Evolutionary conservation across 1,140 invertebrate species (phyloP).

Genomic region (Latrodectus geometricus): DNA sequence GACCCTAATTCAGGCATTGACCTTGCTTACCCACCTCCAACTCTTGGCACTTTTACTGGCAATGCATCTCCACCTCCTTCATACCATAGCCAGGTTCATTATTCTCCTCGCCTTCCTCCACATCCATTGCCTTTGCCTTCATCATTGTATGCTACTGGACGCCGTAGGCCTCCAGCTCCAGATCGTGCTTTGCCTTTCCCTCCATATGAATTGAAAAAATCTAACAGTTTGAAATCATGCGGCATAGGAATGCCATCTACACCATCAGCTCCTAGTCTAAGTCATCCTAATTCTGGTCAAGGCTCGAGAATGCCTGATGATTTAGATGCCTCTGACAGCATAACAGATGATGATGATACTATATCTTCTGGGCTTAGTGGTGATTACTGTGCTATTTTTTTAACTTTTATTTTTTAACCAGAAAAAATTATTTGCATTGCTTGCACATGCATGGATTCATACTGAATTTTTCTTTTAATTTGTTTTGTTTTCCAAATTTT

Average conservation of each 20-base stretch:
- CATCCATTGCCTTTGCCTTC: constrained; percentile 50
- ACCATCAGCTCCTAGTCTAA: constrained; percentile 57
- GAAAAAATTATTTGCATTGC: neutral
- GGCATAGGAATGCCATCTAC: constrained; percentile 62
- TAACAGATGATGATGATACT: constrained; percentile 65
- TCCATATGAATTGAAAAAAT: constrained; percentile 68
- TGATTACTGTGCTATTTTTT: constrained; percentile 58
- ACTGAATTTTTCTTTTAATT: constrained; percentile 37
- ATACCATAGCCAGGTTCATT: constrained; percentile 63
- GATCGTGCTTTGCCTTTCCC: constrained; percentile 61
- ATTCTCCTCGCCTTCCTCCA: constrained; percentile 62
- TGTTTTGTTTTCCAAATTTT: neutral
- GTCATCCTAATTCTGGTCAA: constrained; percentile 50
- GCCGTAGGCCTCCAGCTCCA: constrained; percentile 62
- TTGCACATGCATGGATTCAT: constrained; percentile 26
- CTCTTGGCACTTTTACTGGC: constrained; percentile 59
- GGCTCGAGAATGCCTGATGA: constrained; percentile 60
- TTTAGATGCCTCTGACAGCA: constrained; percentile 62
- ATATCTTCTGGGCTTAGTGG: constrained; percentile 65
- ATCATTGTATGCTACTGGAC: constrained; percentile 62
- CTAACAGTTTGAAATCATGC: constrained; percentile 68
- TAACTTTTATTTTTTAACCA: constrained; percentile 21
- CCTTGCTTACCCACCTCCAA: constrained; percentile 61
- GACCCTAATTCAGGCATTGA: constrained; percentile 59
- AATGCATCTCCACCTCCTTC: constrained; percentile 63